Conservation (phyloP, 2,888 invertebrate genomes). For the Chaetogeoica ovagalla region DNA sequence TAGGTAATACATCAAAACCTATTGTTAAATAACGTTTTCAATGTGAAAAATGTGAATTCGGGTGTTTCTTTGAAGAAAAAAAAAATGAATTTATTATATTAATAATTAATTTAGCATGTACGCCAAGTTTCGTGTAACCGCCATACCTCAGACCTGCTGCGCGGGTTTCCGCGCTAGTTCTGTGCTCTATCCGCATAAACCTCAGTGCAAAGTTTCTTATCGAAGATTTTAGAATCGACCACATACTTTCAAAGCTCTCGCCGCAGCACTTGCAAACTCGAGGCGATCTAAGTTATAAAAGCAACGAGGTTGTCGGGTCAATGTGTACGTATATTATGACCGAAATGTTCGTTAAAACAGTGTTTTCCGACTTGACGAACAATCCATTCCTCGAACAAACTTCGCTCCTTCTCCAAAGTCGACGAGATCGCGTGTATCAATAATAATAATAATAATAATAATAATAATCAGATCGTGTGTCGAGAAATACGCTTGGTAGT, state of each 20-base stretch:
- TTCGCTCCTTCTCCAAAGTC: background rate
- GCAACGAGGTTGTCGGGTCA: background rate
- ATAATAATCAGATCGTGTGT: too few species aligned
- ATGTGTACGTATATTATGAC: background rate
- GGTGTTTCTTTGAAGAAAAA: background rate
- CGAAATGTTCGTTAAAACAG: constrained; percentile 27
- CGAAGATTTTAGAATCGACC: constrained; percentile 45
- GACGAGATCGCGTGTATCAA: background rate
- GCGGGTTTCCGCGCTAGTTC: background rate
- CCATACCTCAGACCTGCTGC: background rate
- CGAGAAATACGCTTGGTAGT: too few species aligned
- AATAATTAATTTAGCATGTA: background rate
- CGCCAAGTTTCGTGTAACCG: constrained; percentile 27
- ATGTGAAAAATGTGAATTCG: background rate
- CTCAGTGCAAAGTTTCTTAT: constrained; percentile 42
- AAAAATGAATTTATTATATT: too few species aligned
- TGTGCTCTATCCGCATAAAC: background rate
- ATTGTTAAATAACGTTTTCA: background rate
- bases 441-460: too few species aligned
- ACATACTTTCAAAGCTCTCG: constrained; percentile 34
- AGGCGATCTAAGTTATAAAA: background rate
- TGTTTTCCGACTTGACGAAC: constrained; percentile 41
- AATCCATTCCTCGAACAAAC: constrained; percentile 33
- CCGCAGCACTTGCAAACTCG: background rate
- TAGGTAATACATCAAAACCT: too few species aligned